A percentile compares a stretch with the other conserved stretches of the same genome.
These are phyloP conservation scores for Mamestra configurata DNA, from an alignment of 1,140 invertebrate species.

Conservation along the genomic window DNA sequence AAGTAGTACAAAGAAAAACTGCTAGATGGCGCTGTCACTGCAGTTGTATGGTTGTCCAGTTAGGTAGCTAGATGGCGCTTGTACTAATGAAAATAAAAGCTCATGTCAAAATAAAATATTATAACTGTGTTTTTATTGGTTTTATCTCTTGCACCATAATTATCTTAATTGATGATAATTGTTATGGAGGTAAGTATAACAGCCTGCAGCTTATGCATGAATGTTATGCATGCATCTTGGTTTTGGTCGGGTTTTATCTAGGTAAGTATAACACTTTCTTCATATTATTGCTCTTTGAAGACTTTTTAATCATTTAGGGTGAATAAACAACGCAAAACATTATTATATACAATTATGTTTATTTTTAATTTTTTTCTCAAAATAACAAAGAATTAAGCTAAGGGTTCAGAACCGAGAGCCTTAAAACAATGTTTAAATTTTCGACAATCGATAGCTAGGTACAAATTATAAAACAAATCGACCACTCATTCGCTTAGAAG, in stretches of 20 bases:
- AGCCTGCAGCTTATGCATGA: too few species aligned
- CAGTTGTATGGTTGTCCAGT: background rate
- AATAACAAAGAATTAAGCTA: conserved; percentile 85
- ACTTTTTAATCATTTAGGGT: background rate
- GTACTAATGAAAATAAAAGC: too few species aligned
- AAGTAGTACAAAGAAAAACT: background rate
- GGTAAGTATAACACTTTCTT: too few species aligned
- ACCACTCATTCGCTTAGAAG: conserved; percentile 21
- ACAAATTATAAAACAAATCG: conserved; percentile 42
- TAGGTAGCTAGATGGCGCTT: background rate
- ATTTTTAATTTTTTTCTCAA: conserved; percentile 80
- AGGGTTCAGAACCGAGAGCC: conserved; percentile 78
- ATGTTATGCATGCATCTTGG: too few species aligned
- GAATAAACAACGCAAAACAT: conserved; percentile 23
- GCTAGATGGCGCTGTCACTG: background rate
- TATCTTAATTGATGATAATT: too few species aligned
- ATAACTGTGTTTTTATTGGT: too few species aligned
- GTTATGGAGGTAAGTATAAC: too few species aligned
- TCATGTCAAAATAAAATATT: too few species aligned
- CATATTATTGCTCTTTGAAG: background rate
- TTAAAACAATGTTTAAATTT: conserved; percentile 64
- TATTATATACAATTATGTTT: conserved; percentile 84
- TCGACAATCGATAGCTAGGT: conserved; percentile 56
- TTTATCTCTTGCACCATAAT: too few species aligned
- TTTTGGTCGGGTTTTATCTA: too few species aligned